A percentile compares a stretch with the other conserved stretches of the same genome.
Evolutionary conservation across 2,888 invertebrate genomes (phyloP).

Genomic region (Chalcosyrphus nemorum): DNA sequence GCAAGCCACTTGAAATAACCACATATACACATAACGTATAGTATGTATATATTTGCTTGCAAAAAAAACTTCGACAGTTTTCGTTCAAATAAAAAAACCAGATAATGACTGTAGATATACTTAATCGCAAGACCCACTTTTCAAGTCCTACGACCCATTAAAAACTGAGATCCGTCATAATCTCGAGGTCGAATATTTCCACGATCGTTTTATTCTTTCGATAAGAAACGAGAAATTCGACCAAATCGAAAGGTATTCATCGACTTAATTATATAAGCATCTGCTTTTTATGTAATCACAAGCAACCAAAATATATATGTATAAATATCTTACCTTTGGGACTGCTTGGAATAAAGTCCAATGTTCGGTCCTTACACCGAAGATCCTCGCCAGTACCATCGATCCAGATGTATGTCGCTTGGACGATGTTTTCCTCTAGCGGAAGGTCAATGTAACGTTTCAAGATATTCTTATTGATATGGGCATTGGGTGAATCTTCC

Average conservation of each 20-base stretch:
- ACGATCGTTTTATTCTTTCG: conserved; percentile 1
- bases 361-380: conserved; percentile 93
- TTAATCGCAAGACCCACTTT: conserved; percentile 28
- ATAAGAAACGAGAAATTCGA: conserved; percentile 40
- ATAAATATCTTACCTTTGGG: conserved; percentile 86
- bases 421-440: conserved; percentile 88
- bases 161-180: conserved; percentile 18
- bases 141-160: conserved; percentile 13
- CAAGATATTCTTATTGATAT: conserved; percentile 89
- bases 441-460: conserved; percentile 90
- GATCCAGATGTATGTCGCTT: conserved; percentile 97
- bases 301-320: neutral
- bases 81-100: too few species aligned
- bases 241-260: conserved; percentile 1
- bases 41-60: too few species aligned
- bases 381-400: conserved; percentile 95
- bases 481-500: conserved; percentile 91
- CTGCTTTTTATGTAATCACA: neutral
- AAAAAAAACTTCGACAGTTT: too few species aligned
- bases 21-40: too few species aligned
- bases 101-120: neutral
- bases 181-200: conserved; percentile 30
- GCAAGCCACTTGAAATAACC: too few species aligned
- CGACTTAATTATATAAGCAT: neutral
- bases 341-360: conserved; percentile 90